Evolutionary conservation across 2,888 invertebrate genomes (phyloP).

Genomic region (Clostera curtula): DNA sequence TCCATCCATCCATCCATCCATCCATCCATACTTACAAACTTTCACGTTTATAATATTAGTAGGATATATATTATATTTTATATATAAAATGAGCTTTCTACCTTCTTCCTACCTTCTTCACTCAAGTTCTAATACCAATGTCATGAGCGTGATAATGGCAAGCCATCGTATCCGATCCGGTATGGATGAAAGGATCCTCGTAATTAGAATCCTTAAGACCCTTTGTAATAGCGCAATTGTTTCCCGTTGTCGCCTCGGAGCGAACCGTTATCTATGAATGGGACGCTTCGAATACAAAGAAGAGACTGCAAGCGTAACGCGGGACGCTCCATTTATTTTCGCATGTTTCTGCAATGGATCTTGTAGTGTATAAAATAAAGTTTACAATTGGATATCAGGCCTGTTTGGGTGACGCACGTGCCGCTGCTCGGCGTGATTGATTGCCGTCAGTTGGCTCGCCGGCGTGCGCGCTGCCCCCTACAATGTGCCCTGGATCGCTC

Average conservation of each 20-base stretch:
- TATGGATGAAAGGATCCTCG: constrained; percentile 55
- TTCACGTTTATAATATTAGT: too few species aligned
- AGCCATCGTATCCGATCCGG: constrained; percentile 61
- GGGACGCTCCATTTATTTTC: constrained; percentile 32
- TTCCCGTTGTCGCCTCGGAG: constrained; percentile 59
- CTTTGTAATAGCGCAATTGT: constrained; percentile 65
- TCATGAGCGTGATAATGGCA: constrained; percentile 64
- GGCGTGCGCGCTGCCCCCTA: constrained; percentile 38
- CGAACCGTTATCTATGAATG: constrained; percentile 58
- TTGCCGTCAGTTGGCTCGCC: constrained; percentile 46
- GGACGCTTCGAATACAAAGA: constrained; percentile 53
- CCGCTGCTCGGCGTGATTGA: constrained; percentile 45
- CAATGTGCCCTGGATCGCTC: constrained; percentile 48
- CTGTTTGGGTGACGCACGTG: constrained; percentile 23
- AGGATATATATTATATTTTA: too few species aligned
- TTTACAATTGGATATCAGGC: constrained; percentile 25
- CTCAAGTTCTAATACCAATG: too few species aligned
- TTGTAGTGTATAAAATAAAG: constrained; percentile 32
- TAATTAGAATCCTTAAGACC: constrained; percentile 66
- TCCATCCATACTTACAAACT: too few species aligned
- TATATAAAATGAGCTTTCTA: too few species aligned
- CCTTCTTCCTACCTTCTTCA: too few species aligned
- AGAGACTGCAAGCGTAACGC: constrained; percentile 40
- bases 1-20: too few species aligned
- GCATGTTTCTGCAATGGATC: constrained; percentile 32